Base-by-base conservation (phyloP, 2,113 vertebrate species). In the Nerophis lumbriciformis region DNA sequence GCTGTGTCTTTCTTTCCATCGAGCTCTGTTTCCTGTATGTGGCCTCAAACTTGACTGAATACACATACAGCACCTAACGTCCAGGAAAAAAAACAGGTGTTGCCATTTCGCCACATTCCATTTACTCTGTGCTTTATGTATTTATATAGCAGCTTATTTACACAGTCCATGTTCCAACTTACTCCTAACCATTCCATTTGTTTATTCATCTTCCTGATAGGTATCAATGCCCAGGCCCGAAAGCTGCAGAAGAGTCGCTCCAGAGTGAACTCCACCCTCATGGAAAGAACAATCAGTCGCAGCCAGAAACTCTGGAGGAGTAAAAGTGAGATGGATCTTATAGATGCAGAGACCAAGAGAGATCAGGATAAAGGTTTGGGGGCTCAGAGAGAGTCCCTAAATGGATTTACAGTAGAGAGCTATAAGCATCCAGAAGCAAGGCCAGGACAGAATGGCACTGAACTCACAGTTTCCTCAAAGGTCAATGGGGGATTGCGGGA, bases 211-310 rank as follows among this genome's bases (percentile, higher is more conserved):
- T 8, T 13, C 48, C 47, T 47, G 42, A 53, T 39, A 93, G 91
- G 91, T 36, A 88, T 93, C 64, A 93, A 93, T 4, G 91, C 90
- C n/a, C 91, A 93, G 84, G 91, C 91, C n/a, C 87, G 91, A 1
- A 90, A 88, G 64, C 82, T 93, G 64, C 91, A 93, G 80, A 92
- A 92, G 79, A 90, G 88, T 21, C 87, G 91, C 61, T 90, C 90
- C n/a, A 78, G 91, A 35, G 90, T 89, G 12, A 81, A 80, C 67
- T 91, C 91, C 11, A 79, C 86, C n/a, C 73, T 88, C 57, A 54
- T 82, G 6, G 74, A 84, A 63, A 81, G 58, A 69, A 73, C 71
- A 0, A 3, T 54, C 42, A 71, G 76, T 4, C 65, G 67, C 13
- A 62, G 62, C 36, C 73, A 71, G 36, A 78, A 69, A 19, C 76